Evolutionary conservation across 2,113 vertebrate genomes (phyloP), one percentile per base, ranked within the genome.

Genomic region (Clinocottus analis): DNA sequence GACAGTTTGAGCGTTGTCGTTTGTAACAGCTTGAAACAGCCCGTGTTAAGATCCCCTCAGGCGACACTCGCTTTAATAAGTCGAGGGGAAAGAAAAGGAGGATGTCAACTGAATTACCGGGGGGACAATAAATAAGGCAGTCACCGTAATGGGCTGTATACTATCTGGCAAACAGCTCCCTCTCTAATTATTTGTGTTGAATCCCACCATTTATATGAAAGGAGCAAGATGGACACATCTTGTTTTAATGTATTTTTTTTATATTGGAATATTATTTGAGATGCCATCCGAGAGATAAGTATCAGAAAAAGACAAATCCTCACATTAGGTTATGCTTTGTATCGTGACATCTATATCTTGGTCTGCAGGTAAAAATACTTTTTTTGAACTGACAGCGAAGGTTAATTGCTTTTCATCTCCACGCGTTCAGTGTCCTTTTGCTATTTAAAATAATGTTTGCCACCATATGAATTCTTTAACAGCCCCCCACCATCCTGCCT

Each of bases 11-110:
- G 75, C 16, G 19, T 39, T 83, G 87, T 85, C 71, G 53, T 85
- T 89, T 87, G 78, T 89, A 94, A 91, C 91, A 87, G 92, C 88
- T 84, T 87, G 84, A 86, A 91, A 83, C 84, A 82, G 90, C 65
- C 71, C 53, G 23, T 70, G 87, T 82, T 84, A 86, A 77, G 80
- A 85, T 75, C 70, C 88, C 93, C 86, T 79, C 91, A 85, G 93
- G 93, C 89, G 35, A 89, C 80, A 83, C 83, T 85, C 72, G 77
- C 61, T 93, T 93, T 92, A 93, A 91, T 93, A 90, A 91, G 88
- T 81, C n/a, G 29, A 56, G 73, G 76, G 72, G 31, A 47, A 43
- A 60, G 69, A 64, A 74, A 71, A 56, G 74, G 70, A 71, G 76
- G 85, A 73, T 77, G 88, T 91, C 80, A 80, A 72, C 12, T 80